A percentile compares a stretch with the other conserved stretches of the same genome.
Evolutionary conservation across 1,140 invertebrate species (phyloP).

Genomic region (Drosophila burlai): DNA sequence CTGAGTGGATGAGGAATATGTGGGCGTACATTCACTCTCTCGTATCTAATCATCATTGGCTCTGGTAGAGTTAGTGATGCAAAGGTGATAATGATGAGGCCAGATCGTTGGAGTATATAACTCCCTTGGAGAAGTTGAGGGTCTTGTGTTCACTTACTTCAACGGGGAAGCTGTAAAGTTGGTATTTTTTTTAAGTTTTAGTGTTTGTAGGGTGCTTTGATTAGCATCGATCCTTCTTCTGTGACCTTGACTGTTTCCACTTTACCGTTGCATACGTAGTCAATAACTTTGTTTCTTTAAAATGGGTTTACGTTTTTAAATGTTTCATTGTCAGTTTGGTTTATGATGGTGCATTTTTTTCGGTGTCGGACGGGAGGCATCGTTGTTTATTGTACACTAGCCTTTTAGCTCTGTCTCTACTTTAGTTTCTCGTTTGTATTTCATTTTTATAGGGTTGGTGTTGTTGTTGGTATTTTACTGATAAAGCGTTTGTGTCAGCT

Average conservation of each 20-base stretch:
- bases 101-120: constrained; percentile 16
- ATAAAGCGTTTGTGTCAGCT: too few species aligned
- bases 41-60: constrained; percentile 17
- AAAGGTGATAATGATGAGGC: constrained; percentile 19
- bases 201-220: not conserved
- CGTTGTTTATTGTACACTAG: too few species aligned
- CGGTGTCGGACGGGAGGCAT: not conserved
- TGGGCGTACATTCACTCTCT: too few species aligned
- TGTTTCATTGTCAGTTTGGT: constrained; percentile 14
- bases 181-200: not conserved
- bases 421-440: too few species aligned
- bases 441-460: too few species aligned
- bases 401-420: too few species aligned
- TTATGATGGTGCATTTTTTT: constrained; percentile 1
- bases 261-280: too few species aligned
- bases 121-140: constrained; percentile 24
- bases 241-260: too few species aligned
- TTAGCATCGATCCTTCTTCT: not conserved
- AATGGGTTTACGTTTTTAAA: constrained; percentile 7
- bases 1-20: constrained; percentile 11
- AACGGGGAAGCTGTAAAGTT: not conserved
- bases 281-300: constrained; percentile 7
- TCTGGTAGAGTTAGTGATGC: constrained; percentile 20
- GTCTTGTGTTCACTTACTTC: not conserved
- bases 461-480: too few species aligned